Base-by-base conservation (phyloP, 1,140 invertebrate genomes). In the Neodiprion fabricii region DNA sequence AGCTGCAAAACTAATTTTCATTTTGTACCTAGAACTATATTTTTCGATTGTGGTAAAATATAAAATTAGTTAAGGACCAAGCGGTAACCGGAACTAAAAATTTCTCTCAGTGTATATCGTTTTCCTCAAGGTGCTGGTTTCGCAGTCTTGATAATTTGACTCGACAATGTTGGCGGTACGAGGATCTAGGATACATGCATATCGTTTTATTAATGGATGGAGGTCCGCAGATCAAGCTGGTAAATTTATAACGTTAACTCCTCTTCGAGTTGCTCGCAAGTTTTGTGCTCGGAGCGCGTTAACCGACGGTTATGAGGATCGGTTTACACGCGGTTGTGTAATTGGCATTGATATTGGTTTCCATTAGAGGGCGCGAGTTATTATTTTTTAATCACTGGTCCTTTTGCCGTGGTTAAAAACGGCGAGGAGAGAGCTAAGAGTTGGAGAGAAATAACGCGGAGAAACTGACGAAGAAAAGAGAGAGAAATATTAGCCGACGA, bases 351-450 rank as follows among this genome's bases (percentile, higher is more conserved):
- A 61, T 61, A 61, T 61, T 4, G 53, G 53, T n/a, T 61, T 8
- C 53, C 53, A 61, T 61, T 8, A 8, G 53, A 11, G 53, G 53
- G 7, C 53, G 11, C 28, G 53, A n/a, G 53, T 11, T 61, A 61
- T 61, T 61, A 61, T 61, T 61, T 61, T 61, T 61, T 61, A 61
- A 61, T 61, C 53, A 61, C 53, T 12, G n/a, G 53, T 61, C 53
- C 53, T 61, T 40, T 40, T 5, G 28, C 5, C 28, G 28, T 1
- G 2, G 53, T 11, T 12, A 61, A n/a, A 8, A 12, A 1, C 53
- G 2, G 53, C 53, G 53, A 61, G 3, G 53, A n/a, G 53, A 11
- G 53, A 61, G 53, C 28, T 40, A 40, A 40, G 28, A 40, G 28
- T 40, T 40, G 28, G 5, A 40, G 28, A n/a, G 53, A 3, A 61